Evolutionary conservation across 1,140 invertebrate species (phyloP).

Genomic region (Trinorchestia longiramus): DNA sequence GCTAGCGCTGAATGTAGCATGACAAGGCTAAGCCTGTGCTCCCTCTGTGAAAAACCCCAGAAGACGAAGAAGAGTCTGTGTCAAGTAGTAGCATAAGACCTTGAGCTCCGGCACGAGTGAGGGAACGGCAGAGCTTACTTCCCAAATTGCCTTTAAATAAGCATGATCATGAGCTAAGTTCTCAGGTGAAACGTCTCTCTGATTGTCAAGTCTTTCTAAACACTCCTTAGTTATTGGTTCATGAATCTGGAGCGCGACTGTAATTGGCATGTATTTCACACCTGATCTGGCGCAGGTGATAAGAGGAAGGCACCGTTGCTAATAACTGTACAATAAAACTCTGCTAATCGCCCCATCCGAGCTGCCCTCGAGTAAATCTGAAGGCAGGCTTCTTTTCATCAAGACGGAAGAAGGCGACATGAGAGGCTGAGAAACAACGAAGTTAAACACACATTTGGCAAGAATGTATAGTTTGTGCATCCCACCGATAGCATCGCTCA

Average conservation of each 20-base stretch:
- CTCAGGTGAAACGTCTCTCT: not conserved
- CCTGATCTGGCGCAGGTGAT: conserved; percentile 47
- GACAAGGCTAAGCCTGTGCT: not conserved
- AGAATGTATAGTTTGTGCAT: not conserved
- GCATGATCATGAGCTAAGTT: conserved; percentile 43
- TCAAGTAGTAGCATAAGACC: not conserved
- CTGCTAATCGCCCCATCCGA: conserved; percentile 36
- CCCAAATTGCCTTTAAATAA: conserved; percentile 36
- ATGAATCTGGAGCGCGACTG: conserved; percentile 1
- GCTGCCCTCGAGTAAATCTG: conserved; percentile 7
- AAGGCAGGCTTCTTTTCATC: conserved; percentile 46
- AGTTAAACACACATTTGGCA: not conserved
- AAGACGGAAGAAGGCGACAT: not conserved
- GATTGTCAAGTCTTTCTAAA: conserved; percentile 43
- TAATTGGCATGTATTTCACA: conserved; percentile 49
- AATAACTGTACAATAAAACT: conserved; percentile 46
- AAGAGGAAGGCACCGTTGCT: conserved; percentile 39
- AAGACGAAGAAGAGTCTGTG: not conserved
- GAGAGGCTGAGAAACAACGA: not conserved
- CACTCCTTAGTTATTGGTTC: conserved; percentile 43
- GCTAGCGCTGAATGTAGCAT: not conserved
- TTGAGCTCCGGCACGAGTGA: not conserved
- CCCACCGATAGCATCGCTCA: not conserved
- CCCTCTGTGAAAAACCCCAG: not conserved
- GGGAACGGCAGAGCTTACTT: not conserved